Base-by-base conservation (phyloP, 2,888 invertebrate genomes). In the Eupithecia pulchellata region DNA sequence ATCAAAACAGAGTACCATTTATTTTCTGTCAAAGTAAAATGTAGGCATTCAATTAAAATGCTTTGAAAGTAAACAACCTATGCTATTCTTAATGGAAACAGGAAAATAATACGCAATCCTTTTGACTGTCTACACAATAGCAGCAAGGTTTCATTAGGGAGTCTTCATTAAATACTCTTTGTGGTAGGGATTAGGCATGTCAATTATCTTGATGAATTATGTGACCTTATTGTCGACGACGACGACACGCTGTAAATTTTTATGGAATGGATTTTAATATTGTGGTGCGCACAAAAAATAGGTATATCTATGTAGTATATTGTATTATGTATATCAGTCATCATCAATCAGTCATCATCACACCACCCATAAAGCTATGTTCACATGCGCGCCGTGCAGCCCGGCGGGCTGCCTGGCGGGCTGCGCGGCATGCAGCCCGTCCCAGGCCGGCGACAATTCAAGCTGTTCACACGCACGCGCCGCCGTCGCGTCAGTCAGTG, bases 91-190 rank as follows among this genome's bases (percentile, higher is more conserved):
- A 11, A 52, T 52, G 25, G 13, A 52, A 52, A 27, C 25, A 27
- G 55, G 27, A 9, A 25, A 55, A 55, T 20, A 52, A 14, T 14
- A 27, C 20, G 8, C 32, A 34, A 20, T 20, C 60, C 60, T 34
- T n/a, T 60, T 60, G 60, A 34, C 20, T 60, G 20, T 20, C 32
- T 20, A 60, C 30, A 58, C 60, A 60, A 58, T 57, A 58, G n/a
- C 60, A 60, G 60, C 32, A 17, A 20, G 25, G 60, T 60, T 60
- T 60, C n/a, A 60, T 60, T 60, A 60, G 32, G 14, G 14, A 58
- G n/a, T 11, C 14, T 29, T 58, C 17, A 20, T 66, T n/a, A 58
- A n/a, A 30, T n/a, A 58, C 29, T 58, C 58, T 30, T 58, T 58
- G 58, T 30, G 58, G 58, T 30, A 30, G 29, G 58, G 30, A 58